These are phyloP conservation scores for Marmota flaviventris DNA, from an alignment of 2,113 vertebrate species.

Conservation along the genomic window DNA sequence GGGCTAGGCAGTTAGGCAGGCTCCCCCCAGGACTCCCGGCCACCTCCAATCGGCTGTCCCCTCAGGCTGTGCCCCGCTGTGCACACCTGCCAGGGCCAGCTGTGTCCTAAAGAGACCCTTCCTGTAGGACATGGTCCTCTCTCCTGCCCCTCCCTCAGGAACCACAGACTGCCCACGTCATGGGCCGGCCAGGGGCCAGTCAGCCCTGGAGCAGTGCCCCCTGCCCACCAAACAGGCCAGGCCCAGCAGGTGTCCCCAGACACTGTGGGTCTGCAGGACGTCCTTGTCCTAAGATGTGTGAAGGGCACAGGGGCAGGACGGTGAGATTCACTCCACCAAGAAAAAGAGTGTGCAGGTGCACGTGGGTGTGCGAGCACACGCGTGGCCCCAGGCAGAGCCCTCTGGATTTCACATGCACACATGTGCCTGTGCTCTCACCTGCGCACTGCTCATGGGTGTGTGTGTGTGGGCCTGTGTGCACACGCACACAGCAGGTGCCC, in stretches of 20 bases:
- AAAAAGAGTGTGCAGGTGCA: fast-evolving
- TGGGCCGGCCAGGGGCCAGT: no score
- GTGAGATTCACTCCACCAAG: fast-evolving
- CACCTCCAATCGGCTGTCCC: neutral
- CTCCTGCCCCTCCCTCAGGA: no score
- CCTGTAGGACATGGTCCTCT: neutral
- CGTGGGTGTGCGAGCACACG: fast-evolving
- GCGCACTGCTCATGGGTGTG: neutral
- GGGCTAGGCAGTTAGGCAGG: fast-evolving
- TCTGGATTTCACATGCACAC: no score
- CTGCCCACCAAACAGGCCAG: no score
- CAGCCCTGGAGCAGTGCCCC: no score
- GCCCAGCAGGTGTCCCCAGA: no score
- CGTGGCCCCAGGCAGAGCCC: fast-evolving
- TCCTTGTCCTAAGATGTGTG: fast-evolving
- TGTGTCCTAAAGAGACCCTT: neutral
- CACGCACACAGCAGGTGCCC: neutral
- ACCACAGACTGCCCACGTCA: no score
- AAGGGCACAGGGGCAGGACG: fast-evolving
- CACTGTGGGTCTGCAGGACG: neutral
- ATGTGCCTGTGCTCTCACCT: no score
- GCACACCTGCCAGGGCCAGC: fast-evolving
- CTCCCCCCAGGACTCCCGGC: neutral
- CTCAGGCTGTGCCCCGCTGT: fast-evolving
- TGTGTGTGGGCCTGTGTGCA: no score